Conservation (phyloP, 1,140 invertebrate species). For the Sinella curviseta region DNA sequence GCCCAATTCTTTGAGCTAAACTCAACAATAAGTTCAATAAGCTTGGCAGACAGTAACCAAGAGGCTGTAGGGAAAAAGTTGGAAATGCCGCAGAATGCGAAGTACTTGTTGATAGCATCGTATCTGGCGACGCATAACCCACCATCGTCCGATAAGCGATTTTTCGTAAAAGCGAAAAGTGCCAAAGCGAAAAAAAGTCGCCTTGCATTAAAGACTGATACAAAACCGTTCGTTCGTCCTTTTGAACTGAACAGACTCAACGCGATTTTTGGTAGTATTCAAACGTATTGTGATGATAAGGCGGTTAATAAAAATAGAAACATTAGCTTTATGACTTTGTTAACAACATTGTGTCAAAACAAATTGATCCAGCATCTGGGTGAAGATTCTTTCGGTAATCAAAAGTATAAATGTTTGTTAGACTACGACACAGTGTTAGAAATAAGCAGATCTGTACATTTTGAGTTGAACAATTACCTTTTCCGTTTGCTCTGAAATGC, state of each 20-base stretch:
- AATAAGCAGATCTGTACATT: conserved; percentile 11
- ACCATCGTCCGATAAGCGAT: conserved; percentile 14
- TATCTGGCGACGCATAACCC: conserved; percentile 21
- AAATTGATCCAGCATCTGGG: conserved; percentile 7
- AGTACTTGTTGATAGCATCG: conserved; percentile 19
- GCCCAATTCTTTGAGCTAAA: neutral
- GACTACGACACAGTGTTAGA: conserved; percentile 16
- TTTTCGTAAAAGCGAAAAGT: conserved; percentile 19
- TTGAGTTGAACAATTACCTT: conserved; percentile 25
- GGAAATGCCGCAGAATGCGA: neutral
- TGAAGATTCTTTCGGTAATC: conserved; percentile 15
- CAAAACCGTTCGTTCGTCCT: neutral
- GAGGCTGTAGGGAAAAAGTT: neutral
- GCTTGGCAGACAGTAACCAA: too few relatives aligned
- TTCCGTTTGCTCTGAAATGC: neutral
- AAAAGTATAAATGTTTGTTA: conserved; percentile 11
- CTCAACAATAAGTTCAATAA: neutral
- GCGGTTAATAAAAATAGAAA: conserved; percentile 12
- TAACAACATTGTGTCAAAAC: conserved; percentile 5
- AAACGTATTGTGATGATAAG: neutral
- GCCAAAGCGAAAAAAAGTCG: neutral
- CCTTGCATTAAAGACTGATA: neutral
- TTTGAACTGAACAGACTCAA: neutral
- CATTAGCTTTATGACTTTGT: conserved; percentile 15
- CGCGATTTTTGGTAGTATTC: conserved; percentile 2